Evolutionary conservation across 2,113 vertebrate species (phyloP).

Genomic region (Fulmarus glacialis): DNA sequence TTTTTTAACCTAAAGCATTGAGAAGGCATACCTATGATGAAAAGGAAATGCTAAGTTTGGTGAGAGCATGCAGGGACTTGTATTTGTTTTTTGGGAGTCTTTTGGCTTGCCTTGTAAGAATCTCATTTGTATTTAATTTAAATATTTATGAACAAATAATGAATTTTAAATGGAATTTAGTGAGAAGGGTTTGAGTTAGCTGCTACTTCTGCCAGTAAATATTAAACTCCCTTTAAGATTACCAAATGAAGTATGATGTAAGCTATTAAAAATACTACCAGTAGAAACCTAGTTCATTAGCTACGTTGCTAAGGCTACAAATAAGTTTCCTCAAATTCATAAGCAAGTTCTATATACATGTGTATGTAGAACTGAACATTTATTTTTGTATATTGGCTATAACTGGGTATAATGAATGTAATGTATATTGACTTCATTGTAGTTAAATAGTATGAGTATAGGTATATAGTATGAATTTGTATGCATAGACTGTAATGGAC

Average conservation of each 20-base stretch:
- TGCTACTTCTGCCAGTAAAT: background rate
- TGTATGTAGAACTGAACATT: background rate
- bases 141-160: slow-evolving; percentile 21
- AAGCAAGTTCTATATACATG: background rate
- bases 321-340: background rate
- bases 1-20: background rate
- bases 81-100: background rate
- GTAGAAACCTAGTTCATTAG: background rate
- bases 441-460: background rate
- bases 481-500: background rate
- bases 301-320: background rate
- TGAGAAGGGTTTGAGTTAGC: background rate
- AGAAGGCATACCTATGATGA: background rate
- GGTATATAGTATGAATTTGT: background rate
- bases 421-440: background rate
- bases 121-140: background rate
- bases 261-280: background rate
- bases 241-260: background rate
- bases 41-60: background rate
- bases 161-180: slow-evolving; percentile 16
- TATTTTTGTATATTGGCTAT: background rate
- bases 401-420: background rate
- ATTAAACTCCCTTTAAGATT: background rate
- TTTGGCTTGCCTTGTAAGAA: background rate
- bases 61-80: background rate